phyloP scores from a whole-genome alignment of 2,888 invertebrate genomes.

The Heliothis peltigera region DNA sequence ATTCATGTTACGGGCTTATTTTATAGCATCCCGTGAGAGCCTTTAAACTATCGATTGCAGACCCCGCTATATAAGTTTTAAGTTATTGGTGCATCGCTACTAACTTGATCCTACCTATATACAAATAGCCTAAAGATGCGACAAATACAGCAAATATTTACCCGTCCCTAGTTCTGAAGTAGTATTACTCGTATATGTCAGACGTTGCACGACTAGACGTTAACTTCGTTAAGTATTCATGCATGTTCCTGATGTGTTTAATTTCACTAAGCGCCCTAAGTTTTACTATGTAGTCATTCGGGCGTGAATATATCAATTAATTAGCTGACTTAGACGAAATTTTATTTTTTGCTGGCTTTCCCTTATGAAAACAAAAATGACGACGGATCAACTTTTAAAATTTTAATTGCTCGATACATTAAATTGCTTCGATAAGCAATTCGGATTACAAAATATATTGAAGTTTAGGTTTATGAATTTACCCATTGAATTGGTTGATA shows the following conservation, averaged over 20 bases:
- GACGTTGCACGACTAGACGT: slow-evolving; percentile 40
- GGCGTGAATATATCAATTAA: slow-evolving; percentile 37
- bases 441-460: too few species aligned
- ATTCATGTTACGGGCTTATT: slow-evolving; percentile 51
- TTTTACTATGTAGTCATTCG: slow-evolving; percentile 18
- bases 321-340: slow-evolving; percentile 19
- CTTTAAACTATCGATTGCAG: slow-evolving; percentile 56
- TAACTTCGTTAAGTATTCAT: slow-evolving; percentile 44
- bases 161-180: slow-evolving; percentile 4
- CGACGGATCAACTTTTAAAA: slow-evolving; percentile 37
- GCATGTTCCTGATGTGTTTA: slow-evolving; percentile 42
- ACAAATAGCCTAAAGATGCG: slow-evolving; percentile 1
- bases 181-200: slow-evolving; percentile 16
- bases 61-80: slow-evolving; percentile 45
- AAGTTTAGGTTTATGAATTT: too few species aligned
- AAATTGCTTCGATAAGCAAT: too few species aligned
- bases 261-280: slow-evolving; percentile 37
- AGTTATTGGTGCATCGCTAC: slow-evolving; percentile 43
- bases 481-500: too few species aligned
- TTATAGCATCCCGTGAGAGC: slow-evolving; percentile 52
- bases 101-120: slow-evolving; percentile 22
- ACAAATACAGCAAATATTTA: slow-evolving; percentile 17
- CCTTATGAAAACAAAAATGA: too few species aligned
- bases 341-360: slow-evolving; percentile 26
- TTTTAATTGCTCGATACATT: slow-evolving; percentile 18